phyloP scores from a whole-genome alignment of 2,888 invertebrate genomes.

The Synergus japonicus region DNA sequence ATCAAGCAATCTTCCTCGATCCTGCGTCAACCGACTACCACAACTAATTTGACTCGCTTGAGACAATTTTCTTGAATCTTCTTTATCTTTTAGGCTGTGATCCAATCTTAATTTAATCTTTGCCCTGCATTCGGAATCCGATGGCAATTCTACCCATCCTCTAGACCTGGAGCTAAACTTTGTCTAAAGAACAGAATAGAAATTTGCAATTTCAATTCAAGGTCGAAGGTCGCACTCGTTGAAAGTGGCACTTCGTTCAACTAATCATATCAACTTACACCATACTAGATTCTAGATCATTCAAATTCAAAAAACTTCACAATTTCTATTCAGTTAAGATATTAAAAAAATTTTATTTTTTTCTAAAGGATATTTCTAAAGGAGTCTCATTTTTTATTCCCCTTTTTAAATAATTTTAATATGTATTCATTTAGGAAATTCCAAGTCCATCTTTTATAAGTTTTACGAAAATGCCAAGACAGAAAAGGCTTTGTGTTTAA shows the following conservation, averaged over 20 bases:
- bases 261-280: neutral
- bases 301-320: conserved; percentile 42
- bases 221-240: neutral
- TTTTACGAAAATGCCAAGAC: neutral
- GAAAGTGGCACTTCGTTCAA: neutral
- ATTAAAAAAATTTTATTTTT: too few relatives aligned
- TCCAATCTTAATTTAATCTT: conserved; percentile 82
- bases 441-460: neutral
- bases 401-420: neutral
- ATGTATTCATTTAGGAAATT: neutral
- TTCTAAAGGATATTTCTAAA: too few relatives aligned
- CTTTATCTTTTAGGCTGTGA: conserved; percentile 78
- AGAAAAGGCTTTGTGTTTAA: neutral
- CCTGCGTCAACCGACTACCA: conserved; percentile 62
- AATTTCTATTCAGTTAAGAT: neutral
- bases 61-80: conserved; percentile 65
- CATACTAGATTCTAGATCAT: neutral
- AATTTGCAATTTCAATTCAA: conserved; percentile 11
- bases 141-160: conserved; percentile 87
- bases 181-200: conserved; percentile 79
- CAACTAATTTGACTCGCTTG: conserved; percentile 64
- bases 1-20: conserved; percentile 63
- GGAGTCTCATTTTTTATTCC: neutral
- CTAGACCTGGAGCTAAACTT: conserved; percentile 90
- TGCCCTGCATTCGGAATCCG: conserved; percentile 79